A percentile compares a stretch with the other conserved stretches of the same genome.
These are phyloP conservation scores for Leptopilina clavipes DNA, from an alignment of 1,140 invertebrate genomes.

Conservation along the genomic window DNA sequence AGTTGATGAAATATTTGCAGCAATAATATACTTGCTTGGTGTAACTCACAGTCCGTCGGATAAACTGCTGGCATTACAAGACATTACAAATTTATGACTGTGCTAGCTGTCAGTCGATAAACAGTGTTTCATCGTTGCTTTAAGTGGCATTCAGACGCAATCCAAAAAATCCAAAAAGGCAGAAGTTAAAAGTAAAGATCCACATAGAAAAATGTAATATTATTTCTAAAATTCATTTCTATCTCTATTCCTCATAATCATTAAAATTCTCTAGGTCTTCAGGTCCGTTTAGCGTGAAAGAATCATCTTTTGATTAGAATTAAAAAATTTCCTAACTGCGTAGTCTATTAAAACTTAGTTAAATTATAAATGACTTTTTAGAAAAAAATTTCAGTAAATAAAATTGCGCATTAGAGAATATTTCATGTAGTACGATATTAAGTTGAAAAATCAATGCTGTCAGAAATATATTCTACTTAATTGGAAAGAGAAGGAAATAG, in stretches of 20 bases:
- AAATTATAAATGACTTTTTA: too few species aligned
- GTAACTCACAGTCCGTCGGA: slow-evolving; percentile 59
- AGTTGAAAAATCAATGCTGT: not conserved
- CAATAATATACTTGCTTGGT: slow-evolving; percentile 59
- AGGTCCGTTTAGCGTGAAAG: too few species aligned
- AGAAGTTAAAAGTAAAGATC: not conserved
- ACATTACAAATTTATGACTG: slow-evolving; percentile 59
- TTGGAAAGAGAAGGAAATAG: slow-evolving; percentile 4
- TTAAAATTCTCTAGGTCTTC: too few species aligned
- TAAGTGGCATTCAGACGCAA: slow-evolving; percentile 54
- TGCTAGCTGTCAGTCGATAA: slow-evolving; percentile 63
- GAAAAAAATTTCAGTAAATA: too few species aligned
- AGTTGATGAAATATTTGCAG: slow-evolving; percentile 58
- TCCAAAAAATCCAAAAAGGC: slow-evolving; percentile 1
- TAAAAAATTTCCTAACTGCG: too few species aligned
- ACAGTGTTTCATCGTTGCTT: slow-evolving; percentile 58
- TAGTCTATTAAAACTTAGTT: too few species aligned
- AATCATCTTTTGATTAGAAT: too few species aligned
- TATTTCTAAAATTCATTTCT: slow-evolving; percentile 37
- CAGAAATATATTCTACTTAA: not conserved
- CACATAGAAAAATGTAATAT: not conserved
- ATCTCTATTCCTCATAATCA: too few species aligned
- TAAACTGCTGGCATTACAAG: slow-evolving; percentile 62
- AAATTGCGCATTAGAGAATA: not conserved
- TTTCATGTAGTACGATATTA: not conserved